Conservation (phyloP, 1,140 invertebrate species). For the Battus philenor region DNA sequence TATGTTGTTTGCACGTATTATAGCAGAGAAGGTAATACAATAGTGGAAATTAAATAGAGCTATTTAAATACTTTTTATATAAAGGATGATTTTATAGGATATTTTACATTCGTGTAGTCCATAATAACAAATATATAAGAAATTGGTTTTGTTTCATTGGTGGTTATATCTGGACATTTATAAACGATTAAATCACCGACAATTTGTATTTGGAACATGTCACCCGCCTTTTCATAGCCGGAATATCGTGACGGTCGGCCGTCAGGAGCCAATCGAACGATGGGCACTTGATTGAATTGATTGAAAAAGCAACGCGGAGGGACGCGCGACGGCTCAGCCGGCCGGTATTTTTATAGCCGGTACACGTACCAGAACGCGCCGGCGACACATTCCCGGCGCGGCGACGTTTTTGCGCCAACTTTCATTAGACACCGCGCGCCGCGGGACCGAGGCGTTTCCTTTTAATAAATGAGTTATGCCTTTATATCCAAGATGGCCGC, state of each 20-base stretch:
- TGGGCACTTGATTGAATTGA: slow-evolving; percentile 61
- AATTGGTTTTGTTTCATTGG: no score
- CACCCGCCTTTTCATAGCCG: slow-evolving; percentile 2
- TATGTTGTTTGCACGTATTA: no score
- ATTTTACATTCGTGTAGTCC: no score
- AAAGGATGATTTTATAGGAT: no score
- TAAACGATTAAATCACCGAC: not conserved
- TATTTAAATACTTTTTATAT: no score
- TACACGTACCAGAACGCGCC: slow-evolving; percentile 56
- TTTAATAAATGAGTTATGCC: slow-evolving; percentile 68
- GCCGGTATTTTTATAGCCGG: slow-evolving; percentile 67
- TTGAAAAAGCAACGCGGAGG: slow-evolving; percentile 64
- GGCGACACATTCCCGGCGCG: slow-evolving; percentile 65
- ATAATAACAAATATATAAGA: no score
- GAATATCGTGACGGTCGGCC: slow-evolving; percentile 34
- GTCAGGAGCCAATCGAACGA: slow-evolving; percentile 49
- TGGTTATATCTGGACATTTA: not conserved
- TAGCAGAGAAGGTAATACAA: no score
- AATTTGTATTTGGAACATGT: not conserved
- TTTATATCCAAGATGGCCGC: slow-evolving; percentile 59
- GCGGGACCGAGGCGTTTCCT: slow-evolving; percentile 45
- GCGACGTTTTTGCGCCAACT: slow-evolving; percentile 64
- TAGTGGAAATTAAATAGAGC: no score
- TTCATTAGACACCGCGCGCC: slow-evolving; percentile 61
- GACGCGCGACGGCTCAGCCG: slow-evolving; percentile 30